Percentiles rank a stretch among this genome's conserved stretches.
Conservation (phyloP, 2,113 vertebrate genomes). For the Passer domesticus region DNA sequence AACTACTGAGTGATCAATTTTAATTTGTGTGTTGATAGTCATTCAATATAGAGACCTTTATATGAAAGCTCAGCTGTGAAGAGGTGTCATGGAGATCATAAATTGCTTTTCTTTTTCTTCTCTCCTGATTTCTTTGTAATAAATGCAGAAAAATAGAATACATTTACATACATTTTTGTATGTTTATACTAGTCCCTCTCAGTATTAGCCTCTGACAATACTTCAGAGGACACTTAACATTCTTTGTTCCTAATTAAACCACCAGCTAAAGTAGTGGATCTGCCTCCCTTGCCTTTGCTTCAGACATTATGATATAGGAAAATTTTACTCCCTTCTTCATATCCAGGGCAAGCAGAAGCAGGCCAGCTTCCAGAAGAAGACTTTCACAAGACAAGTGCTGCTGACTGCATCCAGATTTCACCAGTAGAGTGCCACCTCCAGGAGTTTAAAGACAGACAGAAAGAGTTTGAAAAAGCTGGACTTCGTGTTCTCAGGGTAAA, state of each 20-base stretch:
- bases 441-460: not conserved
- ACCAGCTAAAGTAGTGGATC: not conserved
- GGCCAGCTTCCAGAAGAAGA: not conserved
- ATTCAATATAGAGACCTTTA: not conserved
- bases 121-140: not conserved
- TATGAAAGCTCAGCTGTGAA: not conserved
- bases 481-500: constrained; percentile 75
- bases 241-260: not conserved
- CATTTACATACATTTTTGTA: not conserved
- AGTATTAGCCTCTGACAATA: not conserved
- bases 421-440: not conserved
- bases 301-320: not conserved
- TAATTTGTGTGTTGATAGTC: not conserved
- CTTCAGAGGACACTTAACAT: not conserved
- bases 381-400: not conserved
- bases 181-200: not conserved
- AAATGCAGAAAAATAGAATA: not conserved
- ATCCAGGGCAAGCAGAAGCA: constrained; percentile 45
- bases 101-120: not conserved
- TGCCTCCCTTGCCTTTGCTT: not conserved
- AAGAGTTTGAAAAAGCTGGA: constrained; percentile 23
- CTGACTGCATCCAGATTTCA: not conserved
- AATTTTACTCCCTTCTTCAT: not conserved
- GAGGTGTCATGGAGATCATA: not conserved
- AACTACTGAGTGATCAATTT: not conserved